Conservation (phyloP, 2,797 vertebrate genomes). For the Phylloscopus collybita region DNA sequence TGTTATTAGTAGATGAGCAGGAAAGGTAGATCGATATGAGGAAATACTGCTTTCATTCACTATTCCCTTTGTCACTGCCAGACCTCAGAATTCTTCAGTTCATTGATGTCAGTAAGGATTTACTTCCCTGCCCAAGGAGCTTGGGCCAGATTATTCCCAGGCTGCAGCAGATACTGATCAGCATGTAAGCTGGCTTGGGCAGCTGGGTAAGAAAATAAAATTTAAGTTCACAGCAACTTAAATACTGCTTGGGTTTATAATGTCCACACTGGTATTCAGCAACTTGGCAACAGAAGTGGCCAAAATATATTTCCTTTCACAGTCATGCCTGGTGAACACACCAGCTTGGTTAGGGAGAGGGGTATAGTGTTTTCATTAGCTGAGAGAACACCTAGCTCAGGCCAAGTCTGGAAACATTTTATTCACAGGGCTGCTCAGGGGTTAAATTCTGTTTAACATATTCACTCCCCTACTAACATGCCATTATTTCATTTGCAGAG, state of each 20-base stretch:
- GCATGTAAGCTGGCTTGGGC: slow-evolving; percentile 8
- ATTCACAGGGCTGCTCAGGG: not conserved
- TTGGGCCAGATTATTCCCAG: slow-evolving; percentile 55
- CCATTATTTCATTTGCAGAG: not conserved
- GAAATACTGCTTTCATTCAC: slow-evolving; percentile 64
- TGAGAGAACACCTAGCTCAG: not conserved
- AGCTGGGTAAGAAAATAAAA: slow-evolving; percentile 40
- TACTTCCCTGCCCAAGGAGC: slow-evolving; percentile 48
- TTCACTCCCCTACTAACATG: not conserved
- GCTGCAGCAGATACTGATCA: slow-evolving; percentile 45
- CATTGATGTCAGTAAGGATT: slow-evolving; percentile 64
- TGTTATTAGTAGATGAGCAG: slow-evolving; percentile 54
- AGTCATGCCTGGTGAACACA: not conserved
- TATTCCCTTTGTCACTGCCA: slow-evolving; percentile 68
- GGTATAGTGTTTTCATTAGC: not conserved
- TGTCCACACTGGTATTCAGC: not conserved
- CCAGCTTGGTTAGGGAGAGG: not conserved
- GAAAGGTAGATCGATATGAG: slow-evolving; percentile 63
- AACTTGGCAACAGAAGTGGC: not conserved
- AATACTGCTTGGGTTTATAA: not conserved
- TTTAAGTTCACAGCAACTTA: slow-evolving; percentile 41
- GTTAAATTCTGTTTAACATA: slow-evolving; percentile 15
- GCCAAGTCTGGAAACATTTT: slow-evolving; percentile 17
- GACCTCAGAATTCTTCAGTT: slow-evolving; percentile 61
- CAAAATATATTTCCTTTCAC: not conserved